Percentiles rank a stretch among this genome's conserved stretches.
Conservation (phyloP, 2,888 invertebrate species). For the Apotomis betuletana region DNA sequence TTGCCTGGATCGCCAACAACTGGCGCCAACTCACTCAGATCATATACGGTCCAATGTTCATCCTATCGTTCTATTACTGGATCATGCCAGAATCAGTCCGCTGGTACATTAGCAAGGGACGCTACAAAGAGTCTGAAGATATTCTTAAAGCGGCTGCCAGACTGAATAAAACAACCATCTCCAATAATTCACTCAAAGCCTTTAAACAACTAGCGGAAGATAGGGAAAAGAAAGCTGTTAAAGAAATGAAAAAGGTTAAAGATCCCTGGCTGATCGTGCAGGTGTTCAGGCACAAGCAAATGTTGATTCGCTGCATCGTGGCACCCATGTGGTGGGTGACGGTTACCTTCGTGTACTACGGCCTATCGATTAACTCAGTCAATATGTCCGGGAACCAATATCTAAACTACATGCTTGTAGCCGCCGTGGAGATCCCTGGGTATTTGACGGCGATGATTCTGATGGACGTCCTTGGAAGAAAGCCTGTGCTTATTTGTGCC, state of each 20-base stretch:
- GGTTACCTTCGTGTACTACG: constrained; percentile 86
- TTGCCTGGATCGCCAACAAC: constrained; percentile 86
- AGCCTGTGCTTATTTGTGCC: constrained; percentile 81
- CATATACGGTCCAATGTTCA: constrained; percentile 86
- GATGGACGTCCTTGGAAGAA: constrained; percentile 84
- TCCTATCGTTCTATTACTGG: constrained; percentile 86
- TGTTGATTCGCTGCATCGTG: constrained; percentile 60
- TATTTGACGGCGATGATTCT: constrained; percentile 84
- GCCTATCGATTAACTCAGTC: constrained; percentile 86
- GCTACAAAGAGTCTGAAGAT: constrained; percentile 85
- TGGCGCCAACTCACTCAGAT: constrained; percentile 87
- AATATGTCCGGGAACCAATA: constrained; percentile 86
- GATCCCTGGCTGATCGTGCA: constrained; percentile 66
- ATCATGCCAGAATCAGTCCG: constrained; percentile 87
- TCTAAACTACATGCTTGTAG: constrained; percentile 85
- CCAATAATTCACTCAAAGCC: constrained; percentile 59
- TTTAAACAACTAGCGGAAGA: constrained; percentile 57
- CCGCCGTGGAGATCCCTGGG: constrained; percentile 87
- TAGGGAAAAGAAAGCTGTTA: constrained; percentile 49
- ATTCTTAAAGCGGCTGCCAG: constrained; percentile 85
- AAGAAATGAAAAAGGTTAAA: constrained; percentile 47
- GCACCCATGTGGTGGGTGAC: constrained; percentile 86
- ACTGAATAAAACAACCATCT: constrained; percentile 77
- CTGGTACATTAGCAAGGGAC: constrained; percentile 89
- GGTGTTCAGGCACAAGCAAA: constrained; percentile 61